These are phyloP conservation scores for Theretra japonica DNA, from an alignment of 2,888 invertebrate species.

Conservation along the genomic window DNA sequence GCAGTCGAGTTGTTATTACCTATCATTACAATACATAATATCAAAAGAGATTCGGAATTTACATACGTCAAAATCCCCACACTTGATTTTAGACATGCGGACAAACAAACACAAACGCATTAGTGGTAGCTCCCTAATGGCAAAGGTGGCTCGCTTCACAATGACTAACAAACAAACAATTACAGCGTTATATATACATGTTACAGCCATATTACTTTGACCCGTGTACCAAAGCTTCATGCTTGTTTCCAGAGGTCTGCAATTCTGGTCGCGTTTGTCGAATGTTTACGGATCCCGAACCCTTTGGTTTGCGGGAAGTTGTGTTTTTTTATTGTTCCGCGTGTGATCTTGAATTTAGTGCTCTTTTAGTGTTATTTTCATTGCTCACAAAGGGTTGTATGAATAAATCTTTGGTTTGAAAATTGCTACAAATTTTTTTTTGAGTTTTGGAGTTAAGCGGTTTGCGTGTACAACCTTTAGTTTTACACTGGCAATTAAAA, in stretches of 20 bases:
- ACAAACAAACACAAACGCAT: conserved; percentile 68
- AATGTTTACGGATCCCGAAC: conserved; percentile 19
- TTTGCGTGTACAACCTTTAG: background rate
- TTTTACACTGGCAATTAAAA: too few relatives aligned
- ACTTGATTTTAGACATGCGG: conserved; percentile 17
- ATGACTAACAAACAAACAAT: conserved; percentile 67
- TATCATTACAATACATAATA: too few relatives aligned
- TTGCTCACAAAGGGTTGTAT: conserved; percentile 21
- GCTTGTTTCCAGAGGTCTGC: background rate
- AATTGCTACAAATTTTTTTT: background rate
- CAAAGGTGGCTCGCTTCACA: conserved; percentile 66
- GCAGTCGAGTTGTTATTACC: too few relatives aligned
- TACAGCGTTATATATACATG: conserved; percentile 18
- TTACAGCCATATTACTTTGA: background rate
- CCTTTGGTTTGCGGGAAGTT: conserved; percentile 21
- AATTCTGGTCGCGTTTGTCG: background rate
- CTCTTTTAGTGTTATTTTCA: conserved; percentile 22
- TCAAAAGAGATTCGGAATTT: background rate
- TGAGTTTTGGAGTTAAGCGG: background rate
- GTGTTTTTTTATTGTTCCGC: conserved; percentile 23
- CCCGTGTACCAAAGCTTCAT: background rate
- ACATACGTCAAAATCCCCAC: conserved; percentile 7
- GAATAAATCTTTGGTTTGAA: conserved; percentile 24
- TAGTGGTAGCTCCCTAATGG: conserved; percentile 62
- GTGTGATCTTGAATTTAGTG: conserved; percentile 26